Conservation (phyloP, 2,113 vertebrate genomes). For the Calyptomena viridis region DNA sequence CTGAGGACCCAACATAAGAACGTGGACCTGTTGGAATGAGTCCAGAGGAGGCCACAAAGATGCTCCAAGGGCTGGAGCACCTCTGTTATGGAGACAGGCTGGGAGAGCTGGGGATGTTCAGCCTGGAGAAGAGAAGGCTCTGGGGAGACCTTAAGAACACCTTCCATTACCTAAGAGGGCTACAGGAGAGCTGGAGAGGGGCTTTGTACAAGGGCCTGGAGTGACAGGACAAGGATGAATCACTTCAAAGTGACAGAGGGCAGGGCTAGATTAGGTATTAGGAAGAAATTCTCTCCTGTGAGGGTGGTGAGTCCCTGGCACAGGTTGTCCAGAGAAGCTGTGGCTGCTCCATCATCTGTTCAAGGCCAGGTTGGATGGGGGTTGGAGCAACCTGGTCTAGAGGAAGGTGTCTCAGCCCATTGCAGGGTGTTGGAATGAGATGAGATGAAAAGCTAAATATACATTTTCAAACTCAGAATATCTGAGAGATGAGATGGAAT, state of each 20-base stretch:
- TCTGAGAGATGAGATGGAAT: background rate
- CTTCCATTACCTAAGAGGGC: background rate
- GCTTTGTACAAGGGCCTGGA: background rate
- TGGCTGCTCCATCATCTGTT: background rate
- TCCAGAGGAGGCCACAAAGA: background rate
- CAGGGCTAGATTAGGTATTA: background rate
- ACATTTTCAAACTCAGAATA: background rate
- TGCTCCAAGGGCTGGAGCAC: background rate
- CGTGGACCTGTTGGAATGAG: background rate
- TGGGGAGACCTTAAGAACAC: background rate
- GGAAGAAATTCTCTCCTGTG: background rate
- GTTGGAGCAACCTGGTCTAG: background rate
- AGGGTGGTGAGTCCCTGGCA: background rate
- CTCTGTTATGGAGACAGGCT: background rate
- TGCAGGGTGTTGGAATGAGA: rapidly evolving
- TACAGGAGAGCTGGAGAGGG: background rate
- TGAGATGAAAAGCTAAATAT: background rate
- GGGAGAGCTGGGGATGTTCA: background rate
- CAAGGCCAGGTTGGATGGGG: background rate
- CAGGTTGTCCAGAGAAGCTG: background rate
- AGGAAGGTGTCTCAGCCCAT: background rate
- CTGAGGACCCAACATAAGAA: background rate
- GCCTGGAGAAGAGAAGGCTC: background rate
- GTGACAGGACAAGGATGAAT: background rate
- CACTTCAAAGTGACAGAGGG: background rate